Conservation (phyloP, 2,797 vertebrate species). For the Tenualosa thibaudeaui region DNA sequence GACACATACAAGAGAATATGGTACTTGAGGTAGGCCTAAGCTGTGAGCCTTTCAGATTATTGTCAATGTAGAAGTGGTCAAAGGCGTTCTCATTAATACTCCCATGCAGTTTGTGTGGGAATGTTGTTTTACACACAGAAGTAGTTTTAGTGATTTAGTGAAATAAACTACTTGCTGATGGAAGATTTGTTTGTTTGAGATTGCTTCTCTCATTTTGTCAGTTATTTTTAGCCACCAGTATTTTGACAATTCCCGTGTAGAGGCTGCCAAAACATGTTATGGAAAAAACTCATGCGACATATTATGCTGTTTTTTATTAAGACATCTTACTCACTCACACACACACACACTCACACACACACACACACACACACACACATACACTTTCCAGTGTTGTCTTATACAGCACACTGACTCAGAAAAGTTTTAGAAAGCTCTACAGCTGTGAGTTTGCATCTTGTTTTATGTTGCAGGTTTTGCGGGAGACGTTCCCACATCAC, state of each 20-base stretch:
- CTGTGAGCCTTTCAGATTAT: neutral
- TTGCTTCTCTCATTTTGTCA: neutral
- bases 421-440: neutral
- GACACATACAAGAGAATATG: no score
- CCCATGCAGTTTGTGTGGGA: neutral
- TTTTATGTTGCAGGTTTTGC: conserved; percentile 74
- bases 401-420: neutral
- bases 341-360: neutral
- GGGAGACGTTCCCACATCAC: conserved; percentile 84
- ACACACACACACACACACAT: neutral
- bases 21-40: no score
- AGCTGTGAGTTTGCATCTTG: conserved; percentile 16
- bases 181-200: neutral
- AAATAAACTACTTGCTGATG: neutral
- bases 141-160: neutral
- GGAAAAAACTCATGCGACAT: neutral
- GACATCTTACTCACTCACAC: neutral
- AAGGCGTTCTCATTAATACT: no score
- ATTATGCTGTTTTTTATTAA: neutral
- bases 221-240: neutral
- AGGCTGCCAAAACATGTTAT: neutral
- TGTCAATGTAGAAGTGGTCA: neutral
- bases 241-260: neutral
- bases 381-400: neutral
- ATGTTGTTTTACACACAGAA: neutral